Evolutionary conservation across 2,113 vertebrate species (phyloP).

Genomic region (Reinhardtius hippoglossoides): DNA sequence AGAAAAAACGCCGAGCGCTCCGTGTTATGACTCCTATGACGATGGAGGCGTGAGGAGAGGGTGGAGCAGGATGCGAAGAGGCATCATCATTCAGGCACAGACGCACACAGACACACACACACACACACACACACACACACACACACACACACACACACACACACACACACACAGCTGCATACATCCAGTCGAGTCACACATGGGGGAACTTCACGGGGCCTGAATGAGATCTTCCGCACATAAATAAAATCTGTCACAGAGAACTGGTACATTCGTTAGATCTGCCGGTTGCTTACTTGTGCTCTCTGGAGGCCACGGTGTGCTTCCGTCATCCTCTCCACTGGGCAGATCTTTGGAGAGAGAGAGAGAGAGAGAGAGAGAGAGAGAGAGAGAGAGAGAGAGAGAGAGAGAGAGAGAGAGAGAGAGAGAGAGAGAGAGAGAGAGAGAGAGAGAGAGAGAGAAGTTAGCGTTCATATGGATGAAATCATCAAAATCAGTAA

Average conservation of each 20-base stretch:
- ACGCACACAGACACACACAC: conserved; percentile 2
- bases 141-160: conserved; percentile 1
- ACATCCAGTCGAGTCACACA: conserved; percentile 4
- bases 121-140: conserved; percentile 1
- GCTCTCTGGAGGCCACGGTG: conserved; percentile 67
- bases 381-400: conserved; percentile 4
- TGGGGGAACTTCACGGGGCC: conserved; percentile 14
- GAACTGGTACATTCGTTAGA: neutral
- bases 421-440: neutral
- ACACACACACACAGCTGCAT: neutral
- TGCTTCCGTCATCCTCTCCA: conserved; percentile 83
- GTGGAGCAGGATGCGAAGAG: conserved; percentile 60
- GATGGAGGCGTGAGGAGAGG: conserved; percentile 15
- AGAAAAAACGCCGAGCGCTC: conserved; percentile 61
- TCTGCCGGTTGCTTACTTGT: conserved; percentile 73
- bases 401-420: conserved; percentile 4
- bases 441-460: neutral
- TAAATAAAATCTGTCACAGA: conserved; percentile 22
- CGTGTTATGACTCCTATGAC: conserved; percentile 77
- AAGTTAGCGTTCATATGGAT: neutral
- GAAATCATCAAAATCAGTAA: conserved; percentile 4
- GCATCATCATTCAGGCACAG: conserved; percentile 51
- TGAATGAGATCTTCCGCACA: conserved; percentile 36
- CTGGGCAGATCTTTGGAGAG: conserved; percentile 75
- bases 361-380: neutral